Conservation (phyloP, 1,140 invertebrate genomes). For the Drosophila orena region DNA sequence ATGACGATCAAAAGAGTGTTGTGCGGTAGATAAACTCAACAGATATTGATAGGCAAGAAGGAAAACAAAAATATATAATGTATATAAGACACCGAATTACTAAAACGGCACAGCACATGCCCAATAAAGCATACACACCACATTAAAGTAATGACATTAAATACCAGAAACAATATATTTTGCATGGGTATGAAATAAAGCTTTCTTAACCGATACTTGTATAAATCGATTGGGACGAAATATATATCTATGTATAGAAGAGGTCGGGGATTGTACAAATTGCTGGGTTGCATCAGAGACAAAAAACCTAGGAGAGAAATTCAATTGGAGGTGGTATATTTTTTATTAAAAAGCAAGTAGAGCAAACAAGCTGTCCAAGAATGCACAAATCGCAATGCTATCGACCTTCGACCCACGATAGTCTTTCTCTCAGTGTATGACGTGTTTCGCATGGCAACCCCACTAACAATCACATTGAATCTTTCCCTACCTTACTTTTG, state of each 20-base stretch:
- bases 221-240: slow-evolving; percentile 47
- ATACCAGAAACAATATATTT: slow-evolving; percentile 45
- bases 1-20: slow-evolving; percentile 71
- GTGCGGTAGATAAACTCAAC: slow-evolving; percentile 46
- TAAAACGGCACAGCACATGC: slow-evolving; percentile 34
- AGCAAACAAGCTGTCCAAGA: slow-evolving; percentile 53
- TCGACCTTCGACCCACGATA: slow-evolving; percentile 3
- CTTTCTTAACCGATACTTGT: slow-evolving; percentile 51
- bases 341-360: slow-evolving; percentile 33
- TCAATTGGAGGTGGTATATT: slow-evolving; percentile 52
- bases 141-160: slow-evolving; percentile 18
- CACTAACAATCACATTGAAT: slow-evolving; percentile 50
- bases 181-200: slow-evolving; percentile 46
- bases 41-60: slow-evolving; percentile 7
- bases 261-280: slow-evolving; percentile 59
- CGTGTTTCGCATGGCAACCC: slow-evolving; percentile 29
- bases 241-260: slow-evolving; percentile 38
- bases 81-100: slow-evolving; percentile 37
- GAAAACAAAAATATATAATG: slow-evolving; percentile 34
- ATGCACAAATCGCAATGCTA: slow-evolving; percentile 58
- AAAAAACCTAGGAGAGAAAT: slow-evolving; percentile 46
- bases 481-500: slow-evolving; percentile 29
- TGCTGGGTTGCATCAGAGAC: slow-evolving; percentile 57
- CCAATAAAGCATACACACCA: slow-evolving; percentile 20
- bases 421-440: slow-evolving; percentile 30